Conservation (phyloP, 2,113 vertebrate species). For the Urocolius indicus region DNA sequence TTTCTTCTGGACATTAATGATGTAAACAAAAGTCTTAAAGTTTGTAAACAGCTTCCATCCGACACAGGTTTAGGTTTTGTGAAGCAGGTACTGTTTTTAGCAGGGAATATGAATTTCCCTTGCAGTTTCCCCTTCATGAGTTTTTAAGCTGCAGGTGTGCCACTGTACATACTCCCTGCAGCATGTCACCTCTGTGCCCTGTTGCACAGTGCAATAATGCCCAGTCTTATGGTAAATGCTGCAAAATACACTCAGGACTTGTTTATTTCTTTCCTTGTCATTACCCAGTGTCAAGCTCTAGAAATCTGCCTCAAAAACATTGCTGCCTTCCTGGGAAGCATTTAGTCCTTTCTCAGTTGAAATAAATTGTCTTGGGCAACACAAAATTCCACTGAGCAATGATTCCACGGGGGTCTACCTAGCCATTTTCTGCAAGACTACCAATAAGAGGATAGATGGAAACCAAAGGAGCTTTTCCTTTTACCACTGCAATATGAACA, state of each 20-base stretch:
- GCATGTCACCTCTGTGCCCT: not conserved
- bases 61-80: not conserved
- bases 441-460: not conserved
- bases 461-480: not conserved
- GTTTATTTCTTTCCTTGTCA: not conserved
- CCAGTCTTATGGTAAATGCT: not conserved
- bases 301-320: not conserved
- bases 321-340: not conserved
- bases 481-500: not conserved
- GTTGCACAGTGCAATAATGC: rapidly evolving
- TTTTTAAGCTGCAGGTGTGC: not conserved
- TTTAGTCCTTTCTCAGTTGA: not conserved
- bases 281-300: not conserved
- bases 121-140: not conserved
- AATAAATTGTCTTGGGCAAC: not conserved
- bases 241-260: not conserved
- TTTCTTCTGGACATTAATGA: not conserved
- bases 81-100: not conserved
- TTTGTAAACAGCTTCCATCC: not conserved
- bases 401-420: not conserved
- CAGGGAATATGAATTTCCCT: not conserved
- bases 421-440: not conserved
- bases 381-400: not conserved
- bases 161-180: no score
- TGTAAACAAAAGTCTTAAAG: not conserved